Percentiles rank a stretch among this genome's conserved stretches.
These are phyloP conservation scores for Channa striata DNA, from an alignment of 2,797 vertebrate species.

Conservation along the genomic window DNA sequence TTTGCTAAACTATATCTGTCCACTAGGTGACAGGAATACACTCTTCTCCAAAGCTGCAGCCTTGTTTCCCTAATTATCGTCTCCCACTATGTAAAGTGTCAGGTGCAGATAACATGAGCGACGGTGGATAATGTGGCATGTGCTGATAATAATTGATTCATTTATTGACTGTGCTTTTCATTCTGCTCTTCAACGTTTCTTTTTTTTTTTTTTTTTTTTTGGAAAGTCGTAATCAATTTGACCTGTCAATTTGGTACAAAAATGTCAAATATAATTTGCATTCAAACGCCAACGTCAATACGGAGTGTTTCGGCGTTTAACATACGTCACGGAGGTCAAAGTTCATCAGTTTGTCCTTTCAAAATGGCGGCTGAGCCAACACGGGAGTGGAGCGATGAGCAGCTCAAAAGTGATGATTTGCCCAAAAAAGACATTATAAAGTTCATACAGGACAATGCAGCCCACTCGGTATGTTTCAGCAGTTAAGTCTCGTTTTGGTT, in stretches of 20 bases:
- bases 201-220: too few relatives aligned
- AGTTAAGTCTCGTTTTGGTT: fast-evolving
- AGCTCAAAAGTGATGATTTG: slow-evolving; percentile 92
- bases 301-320: background rate
- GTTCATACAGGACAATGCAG: slow-evolving; percentile 93
- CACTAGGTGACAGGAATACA: too few relatives aligned
- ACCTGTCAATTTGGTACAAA: background rate
- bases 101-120: too few relatives aligned
- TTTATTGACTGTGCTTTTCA: too few relatives aligned
- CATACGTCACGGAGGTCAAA: slow-evolving; percentile 55
- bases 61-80: too few relatives aligned
- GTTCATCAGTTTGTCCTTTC: slow-evolving; percentile 64
- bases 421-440: slow-evolving; percentile 95
- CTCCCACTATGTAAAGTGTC: too few relatives aligned
- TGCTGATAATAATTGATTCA: too few relatives aligned
- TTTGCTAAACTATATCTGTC: too few relatives aligned
- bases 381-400: slow-evolving; percentile 91
- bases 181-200: background rate
- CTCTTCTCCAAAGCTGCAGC: too few relatives aligned
- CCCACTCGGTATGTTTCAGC: slow-evolving; percentile 86
- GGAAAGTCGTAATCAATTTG: too few relatives aligned
- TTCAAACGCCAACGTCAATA: fast-evolving
- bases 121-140: too few relatives aligned
- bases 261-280: background rate
- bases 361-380: slow-evolving; percentile 89